These are phyloP conservation scores for Neogobius melanostomus DNA, from an alignment of 2,113 vertebrate genomes.

Conservation along the genomic window DNA sequence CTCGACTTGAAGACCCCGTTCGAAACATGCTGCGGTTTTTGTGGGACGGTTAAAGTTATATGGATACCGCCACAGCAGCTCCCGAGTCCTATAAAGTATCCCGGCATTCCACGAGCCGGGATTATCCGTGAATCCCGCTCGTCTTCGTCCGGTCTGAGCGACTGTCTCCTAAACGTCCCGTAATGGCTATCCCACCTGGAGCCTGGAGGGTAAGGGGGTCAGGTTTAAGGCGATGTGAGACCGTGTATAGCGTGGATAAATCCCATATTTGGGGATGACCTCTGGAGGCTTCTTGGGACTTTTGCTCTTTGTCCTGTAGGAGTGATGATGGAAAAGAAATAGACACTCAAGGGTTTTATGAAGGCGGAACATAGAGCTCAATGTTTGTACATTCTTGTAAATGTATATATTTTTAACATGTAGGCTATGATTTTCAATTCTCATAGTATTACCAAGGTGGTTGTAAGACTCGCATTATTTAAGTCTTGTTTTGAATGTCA, in stretches of 20 bases:
- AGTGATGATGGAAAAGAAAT: not conserved
- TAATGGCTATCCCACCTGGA: conserved; percentile 67
- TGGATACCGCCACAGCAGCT: conserved; percentile 31
- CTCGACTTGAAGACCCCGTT: conserved; percentile 10
- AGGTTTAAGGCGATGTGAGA: conserved; percentile 33
- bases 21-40: conserved; percentile 18
- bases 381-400: too few relatives aligned
- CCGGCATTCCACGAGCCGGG: conserved; percentile 28
- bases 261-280: not conserved
- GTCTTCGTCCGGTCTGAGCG: conserved; percentile 17
- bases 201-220: conserved; percentile 23
- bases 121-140: conserved; percentile 45
- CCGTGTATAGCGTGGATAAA: not conserved
- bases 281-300: not conserved
- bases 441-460: too few relatives aligned
- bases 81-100: conserved; percentile 52
- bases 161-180: conserved; percentile 17
- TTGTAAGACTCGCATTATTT: too few relatives aligned
- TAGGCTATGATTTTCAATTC: too few relatives aligned
- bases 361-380: not conserved
- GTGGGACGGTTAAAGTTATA: conserved; percentile 22
- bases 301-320: not conserved
- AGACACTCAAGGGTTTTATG: not conserved
- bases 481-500: not conserved
- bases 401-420: too few relatives aligned